A percentile compares a stretch with the other conserved stretches of the same genome.
Conservation (phyloP, 2,888 invertebrate species). For the Nomada fabriciana region DNA sequence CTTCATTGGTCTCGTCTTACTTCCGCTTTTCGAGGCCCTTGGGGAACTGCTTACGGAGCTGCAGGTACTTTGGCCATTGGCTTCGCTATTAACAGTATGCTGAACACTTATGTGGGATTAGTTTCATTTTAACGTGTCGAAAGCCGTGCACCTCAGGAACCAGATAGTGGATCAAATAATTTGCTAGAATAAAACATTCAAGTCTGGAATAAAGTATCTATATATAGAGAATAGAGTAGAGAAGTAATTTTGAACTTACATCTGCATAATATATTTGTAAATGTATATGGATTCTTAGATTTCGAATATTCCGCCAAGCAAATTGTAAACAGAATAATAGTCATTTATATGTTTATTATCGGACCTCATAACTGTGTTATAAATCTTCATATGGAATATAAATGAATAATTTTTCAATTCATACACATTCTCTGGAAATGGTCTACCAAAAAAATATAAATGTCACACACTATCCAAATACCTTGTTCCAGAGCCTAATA, state of each 20-base stretch:
- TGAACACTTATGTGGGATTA: not conserved
- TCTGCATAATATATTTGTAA: not conserved
- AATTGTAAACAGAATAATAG: not conserved
- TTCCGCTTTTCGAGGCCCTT: conserved; percentile 92
- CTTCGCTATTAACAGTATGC: not conserved
- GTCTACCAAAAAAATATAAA: no score
- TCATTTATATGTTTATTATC: not conserved
- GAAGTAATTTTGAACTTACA: not conserved
- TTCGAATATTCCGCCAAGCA: not conserved
- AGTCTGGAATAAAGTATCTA: not conserved
- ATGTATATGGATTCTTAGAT: not conserved
- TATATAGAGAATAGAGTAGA: not conserved
- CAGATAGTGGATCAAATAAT: not conserved
- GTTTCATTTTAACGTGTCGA: not conserved
- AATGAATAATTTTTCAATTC: not conserved
- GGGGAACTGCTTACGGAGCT: conserved; percentile 90
- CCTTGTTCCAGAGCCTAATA: conserved; percentile 86
- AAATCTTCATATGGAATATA: not conserved
- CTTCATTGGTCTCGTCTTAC: conserved; percentile 92
- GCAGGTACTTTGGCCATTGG: conserved; percentile 85
- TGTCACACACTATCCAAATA: not conserved
- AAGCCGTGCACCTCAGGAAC: not conserved
- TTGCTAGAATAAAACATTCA: no score
- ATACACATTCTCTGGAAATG: no score
- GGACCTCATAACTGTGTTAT: no score